Conservation (phyloP, 2,113 vertebrate species). For the Megaceryle maxima region DNA sequence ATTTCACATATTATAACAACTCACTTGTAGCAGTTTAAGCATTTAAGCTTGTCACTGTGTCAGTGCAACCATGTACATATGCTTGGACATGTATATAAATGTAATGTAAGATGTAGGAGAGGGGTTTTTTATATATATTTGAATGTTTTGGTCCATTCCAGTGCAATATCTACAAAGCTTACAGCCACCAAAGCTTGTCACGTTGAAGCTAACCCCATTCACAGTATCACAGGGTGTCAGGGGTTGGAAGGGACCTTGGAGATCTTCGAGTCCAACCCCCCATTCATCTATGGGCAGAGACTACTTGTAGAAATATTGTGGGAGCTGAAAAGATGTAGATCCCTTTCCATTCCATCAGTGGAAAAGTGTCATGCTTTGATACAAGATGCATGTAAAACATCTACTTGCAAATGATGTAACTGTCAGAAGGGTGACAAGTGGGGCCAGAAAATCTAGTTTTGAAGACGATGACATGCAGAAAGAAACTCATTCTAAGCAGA, state of each 20-base stretch:
- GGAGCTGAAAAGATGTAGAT: neutral
- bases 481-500: neutral
- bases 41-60: neutral
- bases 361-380: neutral
- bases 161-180: neutral
- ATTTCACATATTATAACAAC: neutral
- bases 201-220: neutral
- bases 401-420: neutral
- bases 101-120: neutral
- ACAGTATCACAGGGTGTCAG: too few relatives aligned
- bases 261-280: too few relatives aligned
- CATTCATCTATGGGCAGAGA: neutral
- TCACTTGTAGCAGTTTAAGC: neutral
- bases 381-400: neutral
- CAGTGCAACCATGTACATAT: neutral
- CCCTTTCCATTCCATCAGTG: neutral
- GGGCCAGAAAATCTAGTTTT: neutral
- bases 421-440: neutral
- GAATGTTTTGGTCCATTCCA: neutral
- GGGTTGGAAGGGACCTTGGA: too few relatives aligned
- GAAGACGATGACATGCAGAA: neutral
- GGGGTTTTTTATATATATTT: rapidly evolving
- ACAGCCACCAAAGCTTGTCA: neutral
- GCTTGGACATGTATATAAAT: neutral
- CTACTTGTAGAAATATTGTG: neutral